Conservation (phyloP, 1,140 invertebrate species). For the Drosophila sucinea region DNA sequence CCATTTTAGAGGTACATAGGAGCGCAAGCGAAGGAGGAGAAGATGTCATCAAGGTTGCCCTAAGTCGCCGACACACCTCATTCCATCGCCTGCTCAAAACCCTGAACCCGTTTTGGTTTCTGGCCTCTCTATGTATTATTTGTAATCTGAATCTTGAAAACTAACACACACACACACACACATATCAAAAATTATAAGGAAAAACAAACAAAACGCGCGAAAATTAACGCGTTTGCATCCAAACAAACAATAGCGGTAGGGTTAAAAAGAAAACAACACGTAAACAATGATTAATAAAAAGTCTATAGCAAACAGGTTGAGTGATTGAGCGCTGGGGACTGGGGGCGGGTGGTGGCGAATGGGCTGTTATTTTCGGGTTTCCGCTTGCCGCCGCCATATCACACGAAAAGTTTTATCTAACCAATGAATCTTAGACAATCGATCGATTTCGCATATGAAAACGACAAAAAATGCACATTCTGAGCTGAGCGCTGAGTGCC, state of each 20-base stretch:
- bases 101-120: background rate
- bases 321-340: background rate
- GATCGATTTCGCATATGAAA: conserved; percentile 44
- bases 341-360: background rate
- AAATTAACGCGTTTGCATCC: conserved; percentile 51
- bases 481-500: background rate
- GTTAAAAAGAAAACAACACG: conserved; percentile 21
- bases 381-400: background rate
- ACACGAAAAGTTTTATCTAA: conserved; percentile 15
- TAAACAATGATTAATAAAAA: conserved; percentile 34
- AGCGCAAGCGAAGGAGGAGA: conserved; percentile 27
- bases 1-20: conserved; percentile 6
- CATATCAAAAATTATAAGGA: conserved; percentile 42
- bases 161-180: conserved; percentile 36
- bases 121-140: conserved; percentile 17
- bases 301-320: conserved; percentile 7
- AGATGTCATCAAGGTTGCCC: conserved; percentile 51
- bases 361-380: background rate
- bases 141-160: conserved; percentile 44
- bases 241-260: conserved; percentile 6
- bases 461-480: conserved; percentile 39
- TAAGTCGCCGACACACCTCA: conserved; percentile 19
- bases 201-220: conserved; percentile 62
- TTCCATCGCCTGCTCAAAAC: conserved; percentile 16
- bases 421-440: conserved; percentile 53